These are phyloP conservation scores for Germaria angustata DNA, from an alignment of 2,888 invertebrate species.

Conservation along the genomic window DNA sequence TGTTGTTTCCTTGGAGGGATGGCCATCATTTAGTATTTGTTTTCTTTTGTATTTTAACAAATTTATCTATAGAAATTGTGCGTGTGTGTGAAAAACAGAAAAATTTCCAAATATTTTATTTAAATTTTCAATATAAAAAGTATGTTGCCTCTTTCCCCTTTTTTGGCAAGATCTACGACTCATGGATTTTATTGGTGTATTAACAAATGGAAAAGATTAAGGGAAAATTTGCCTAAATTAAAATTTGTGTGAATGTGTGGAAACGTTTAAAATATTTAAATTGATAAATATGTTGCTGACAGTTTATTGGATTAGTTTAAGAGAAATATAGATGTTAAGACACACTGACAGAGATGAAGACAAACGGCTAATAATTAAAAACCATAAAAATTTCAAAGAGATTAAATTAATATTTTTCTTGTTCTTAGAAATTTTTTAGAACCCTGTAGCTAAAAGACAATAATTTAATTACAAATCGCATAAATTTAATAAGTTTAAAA, in stretches of 20 bases:
- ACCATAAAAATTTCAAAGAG: slow-evolving; percentile 8
- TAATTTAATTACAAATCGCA: not conserved
- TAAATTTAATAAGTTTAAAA: no score
- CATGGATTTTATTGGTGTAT: slow-evolving; percentile 19
- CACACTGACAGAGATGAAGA: not conserved
- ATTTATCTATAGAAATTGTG: slow-evolving; percentile 28
- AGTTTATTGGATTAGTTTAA: slow-evolving; percentile 24
- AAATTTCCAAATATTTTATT: slow-evolving; percentile 1
- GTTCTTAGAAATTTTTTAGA: not conserved
- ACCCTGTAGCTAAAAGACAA: not conserved
- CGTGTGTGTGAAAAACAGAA: not conserved
- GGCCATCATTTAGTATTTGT: slow-evolving; percentile 26
- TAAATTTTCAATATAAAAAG: not conserved
- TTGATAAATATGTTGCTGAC: slow-evolving; percentile 56
- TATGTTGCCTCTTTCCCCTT: not conserved
- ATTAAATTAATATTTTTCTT: not conserved
- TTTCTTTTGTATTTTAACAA: slow-evolving; percentile 26
- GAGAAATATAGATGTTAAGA: not conserved
- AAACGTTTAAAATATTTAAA: slow-evolving; percentile 35
- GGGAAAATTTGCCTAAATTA: slow-evolving; percentile 31
- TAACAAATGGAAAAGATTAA: not conserved
- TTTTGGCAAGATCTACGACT: slow-evolving; percentile 21
- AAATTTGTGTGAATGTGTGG: not conserved
- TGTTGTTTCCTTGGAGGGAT: not conserved
- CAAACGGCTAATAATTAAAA: slow-evolving; percentile 30